These are phyloP conservation scores for Macrotrachela quadricornifera DNA, from an alignment of 1,140 invertebrate species.

Conservation along the genomic window DNA sequence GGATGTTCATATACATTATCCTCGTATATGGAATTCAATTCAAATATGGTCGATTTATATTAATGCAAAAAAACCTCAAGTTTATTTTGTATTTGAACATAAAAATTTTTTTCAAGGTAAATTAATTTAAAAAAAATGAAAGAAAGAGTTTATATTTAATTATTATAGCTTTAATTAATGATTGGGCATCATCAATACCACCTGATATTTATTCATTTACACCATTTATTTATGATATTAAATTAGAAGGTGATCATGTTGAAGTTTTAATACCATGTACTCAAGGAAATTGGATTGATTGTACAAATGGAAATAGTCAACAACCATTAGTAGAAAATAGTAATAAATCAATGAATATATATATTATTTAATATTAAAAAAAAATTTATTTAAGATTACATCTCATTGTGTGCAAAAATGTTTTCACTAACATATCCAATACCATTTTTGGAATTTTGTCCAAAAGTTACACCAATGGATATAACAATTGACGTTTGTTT, in stretches of 20 bases:
- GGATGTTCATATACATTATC: conserved; percentile 41
- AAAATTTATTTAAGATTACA: conserved; percentile 30
- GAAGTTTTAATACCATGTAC: conserved; percentile 79
- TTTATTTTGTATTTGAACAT: conserved; percentile 70
- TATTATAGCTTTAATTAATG: conserved; percentile 64
- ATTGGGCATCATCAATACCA: conserved; percentile 66
- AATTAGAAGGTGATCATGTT: conserved; percentile 63
- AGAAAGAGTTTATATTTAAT: neutral
- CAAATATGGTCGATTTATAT: conserved; percentile 71
- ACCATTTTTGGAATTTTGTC: no score
- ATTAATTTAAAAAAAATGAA: neutral
- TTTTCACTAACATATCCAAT: no score
- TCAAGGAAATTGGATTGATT: conserved; percentile 93
- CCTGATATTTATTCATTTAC: conserved; percentile 83
- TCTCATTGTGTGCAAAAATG: no score
- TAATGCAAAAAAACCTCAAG: conserved; percentile 75
- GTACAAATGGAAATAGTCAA: no score
- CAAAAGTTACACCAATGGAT: no score
- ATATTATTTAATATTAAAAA: no score
- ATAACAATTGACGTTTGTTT: no score
- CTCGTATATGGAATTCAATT: conserved; percentile 74
- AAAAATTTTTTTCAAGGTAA: conserved; percentile 76
- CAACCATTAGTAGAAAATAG: no score
- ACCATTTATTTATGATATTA: conserved; percentile 86
- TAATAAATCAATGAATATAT: no score